Evolutionary conservation across 2,113 vertebrate genomes (phyloP), one percentile per base, ranked within the genome.

Genomic region (Triplophysa rosa): DNA sequence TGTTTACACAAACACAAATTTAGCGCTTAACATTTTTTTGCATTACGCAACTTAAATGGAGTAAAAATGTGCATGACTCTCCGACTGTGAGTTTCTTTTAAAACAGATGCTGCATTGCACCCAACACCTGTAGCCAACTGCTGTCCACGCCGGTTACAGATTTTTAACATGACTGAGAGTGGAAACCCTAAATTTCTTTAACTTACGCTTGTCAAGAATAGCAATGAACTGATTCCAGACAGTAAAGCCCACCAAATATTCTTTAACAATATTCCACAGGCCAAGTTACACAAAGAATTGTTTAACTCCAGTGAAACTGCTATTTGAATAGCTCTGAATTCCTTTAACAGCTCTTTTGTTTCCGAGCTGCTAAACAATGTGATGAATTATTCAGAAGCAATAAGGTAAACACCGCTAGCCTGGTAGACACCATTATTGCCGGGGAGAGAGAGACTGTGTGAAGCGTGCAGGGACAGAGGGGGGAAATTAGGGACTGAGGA

Each of bases 351-450:
- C 58, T 16, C 16, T 40, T 74, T 74, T 74, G 71, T 74, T 61
- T 65, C 26, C 47, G 61, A 80, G 62, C 62, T 73, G 42, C 59
- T 74, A 79, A 59, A 69, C 74, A 37, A 37, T 14, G 0, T 58
- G 42, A 77, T 80, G 61, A 82, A 85, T 82, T 63, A 82, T 77
- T 68, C 16, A 75, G n/a, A n/a, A 29, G 7, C 54, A 26, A 65
- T 64, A 73, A 77, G 61, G 66, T 82, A 72, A 70, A 76, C 67
- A 71, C 49, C 37, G 77, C 77, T 24, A 45, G 47, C 67, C 54
- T 67, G 54, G 62, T 14, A 24, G 21, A 68, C 49, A 40, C n/a
- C 21, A 67, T 69, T 29, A 81, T 61, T 80, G 66, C 11, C 24
- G 59, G 63, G 33, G 42, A 17, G 19, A n/a, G 19, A 58, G 54